These are phyloP conservation scores for Embiotoca jacksoni DNA, from an alignment of 2,113 vertebrate genomes.

Conservation along the genomic window DNA sequence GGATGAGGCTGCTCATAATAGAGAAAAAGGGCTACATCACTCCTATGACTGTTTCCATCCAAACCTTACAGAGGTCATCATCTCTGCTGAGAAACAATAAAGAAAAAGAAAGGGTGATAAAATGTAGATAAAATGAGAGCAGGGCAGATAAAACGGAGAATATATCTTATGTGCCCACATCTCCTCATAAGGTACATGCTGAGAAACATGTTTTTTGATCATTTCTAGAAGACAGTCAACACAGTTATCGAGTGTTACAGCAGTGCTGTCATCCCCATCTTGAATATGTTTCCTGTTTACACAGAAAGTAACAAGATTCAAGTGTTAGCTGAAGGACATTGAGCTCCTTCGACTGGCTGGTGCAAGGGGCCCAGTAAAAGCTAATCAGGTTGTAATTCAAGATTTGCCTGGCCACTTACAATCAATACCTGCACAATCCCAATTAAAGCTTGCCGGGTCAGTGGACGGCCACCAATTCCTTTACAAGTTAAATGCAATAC, in stretches of 20 bases:
- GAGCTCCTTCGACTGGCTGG: slow-evolving; percentile 69
- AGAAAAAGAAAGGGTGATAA: slow-evolving; percentile 62
- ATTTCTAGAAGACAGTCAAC: slow-evolving; percentile 14
- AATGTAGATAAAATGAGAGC: slow-evolving; percentile 71
- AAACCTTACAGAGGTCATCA: slow-evolving; percentile 71
- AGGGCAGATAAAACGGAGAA: slow-evolving; percentile 49
- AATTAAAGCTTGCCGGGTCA: slow-evolving; percentile 86
- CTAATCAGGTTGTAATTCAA: slow-evolving; percentile 85
- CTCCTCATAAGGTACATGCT: slow-evolving; percentile 15
- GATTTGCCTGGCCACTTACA: slow-evolving; percentile 75
- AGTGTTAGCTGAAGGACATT: slow-evolving; percentile 75
- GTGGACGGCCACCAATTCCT: slow-evolving; percentile 83
- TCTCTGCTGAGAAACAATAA: slow-evolving; percentile 69
- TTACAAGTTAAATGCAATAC: slow-evolving; percentile 86
- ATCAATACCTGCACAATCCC: slow-evolving; percentile 87
- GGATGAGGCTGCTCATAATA: slow-evolving; percentile 69
- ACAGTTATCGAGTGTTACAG: slow-evolving; percentile 3
- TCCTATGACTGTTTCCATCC: slow-evolving; percentile 71
- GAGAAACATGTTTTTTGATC: slow-evolving; percentile 25
- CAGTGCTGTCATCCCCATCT: slow-evolving; percentile 26
- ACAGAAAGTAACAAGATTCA: slow-evolving; percentile 66
- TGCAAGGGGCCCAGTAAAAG: slow-evolving; percentile 76
- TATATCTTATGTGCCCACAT: slow-evolving; percentile 29
- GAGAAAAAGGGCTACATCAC: slow-evolving; percentile 75
- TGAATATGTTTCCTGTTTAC: slow-evolving; percentile 62